Percentiles rank a stretch among this genome's conserved stretches.
Evolutionary conservation across 1,140 invertebrate genomes (phyloP).

Genomic region (Pogonognathellus flavescens): DNA sequence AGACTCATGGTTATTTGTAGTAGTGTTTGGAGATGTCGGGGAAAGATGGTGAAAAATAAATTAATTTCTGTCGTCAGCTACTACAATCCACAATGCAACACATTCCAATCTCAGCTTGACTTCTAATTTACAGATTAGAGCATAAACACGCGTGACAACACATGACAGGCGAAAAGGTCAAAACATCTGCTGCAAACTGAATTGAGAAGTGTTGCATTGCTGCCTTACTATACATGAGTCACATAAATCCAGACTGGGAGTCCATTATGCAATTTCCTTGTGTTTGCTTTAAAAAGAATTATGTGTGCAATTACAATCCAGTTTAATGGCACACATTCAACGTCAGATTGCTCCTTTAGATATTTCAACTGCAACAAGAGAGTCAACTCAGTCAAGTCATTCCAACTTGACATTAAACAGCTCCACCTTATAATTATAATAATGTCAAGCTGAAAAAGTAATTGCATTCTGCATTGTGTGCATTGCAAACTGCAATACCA

Average conservation of each 20-base stretch:
- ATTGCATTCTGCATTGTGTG: no score
- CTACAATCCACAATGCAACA: background rate
- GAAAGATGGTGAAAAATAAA: background rate
- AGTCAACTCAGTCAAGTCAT: background rate
- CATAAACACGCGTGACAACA: slow-evolving; percentile 10
- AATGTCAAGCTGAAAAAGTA: no score
- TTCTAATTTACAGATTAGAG: background rate
- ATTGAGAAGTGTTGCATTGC: no score
- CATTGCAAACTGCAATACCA: no score
- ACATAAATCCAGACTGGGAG: background rate
- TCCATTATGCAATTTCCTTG: background rate
- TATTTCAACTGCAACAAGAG: no score
- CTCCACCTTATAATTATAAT: no score
- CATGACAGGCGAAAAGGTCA: slow-evolving; percentile 17
- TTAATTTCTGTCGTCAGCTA: slow-evolving; percentile 7
- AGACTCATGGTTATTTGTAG: background rate
- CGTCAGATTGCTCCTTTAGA: no score
- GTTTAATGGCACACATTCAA: background rate
- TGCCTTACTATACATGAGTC: background rate
- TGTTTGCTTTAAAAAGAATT: slow-evolving; percentile 14
- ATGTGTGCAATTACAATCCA: background rate
- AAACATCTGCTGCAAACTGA: background rate
- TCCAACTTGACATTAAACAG: no score
- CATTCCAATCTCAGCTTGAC: slow-evolving; percentile 21
- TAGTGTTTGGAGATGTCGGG: background rate